Base-by-base conservation (phyloP, 2,113 vertebrate genomes). In the Forbesichthys papilliferus region DNA sequence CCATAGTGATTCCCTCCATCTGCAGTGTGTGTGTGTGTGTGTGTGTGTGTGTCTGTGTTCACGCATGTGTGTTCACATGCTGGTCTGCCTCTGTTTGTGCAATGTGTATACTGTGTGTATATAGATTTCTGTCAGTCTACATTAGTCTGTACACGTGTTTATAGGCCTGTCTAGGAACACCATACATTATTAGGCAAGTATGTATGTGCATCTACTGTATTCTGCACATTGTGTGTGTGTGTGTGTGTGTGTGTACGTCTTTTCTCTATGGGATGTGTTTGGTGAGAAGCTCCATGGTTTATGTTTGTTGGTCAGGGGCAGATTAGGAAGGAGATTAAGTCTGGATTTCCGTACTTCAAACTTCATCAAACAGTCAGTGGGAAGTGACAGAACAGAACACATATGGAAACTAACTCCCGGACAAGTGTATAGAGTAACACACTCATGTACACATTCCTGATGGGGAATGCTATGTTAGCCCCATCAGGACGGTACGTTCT, bases 301-400 rank as follows among this genome's bases (percentile, higher is more conserved):
- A 52, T 71, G 18, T 78, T 74, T 84, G 82, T 78, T 86, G 81
- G 89, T 87, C 49, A 75, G 78, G 83, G 60, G 79, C 73, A 83
- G 82, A 81, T 74, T 76, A 11, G 51, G 60, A 33, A 46, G 73
- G 68, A 82, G 85, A 86, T 89, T 86, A 84, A 48, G 20, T 69
- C 77, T 81, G 78, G 79, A 88, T 89, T 89, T 88, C 77, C 74
- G 72, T 79, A 80, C 87, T 89, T 91, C 83, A 90, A 90, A 90
- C 90, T 83, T 88, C 79, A 86, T 89, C 70, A 85, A 27, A 58
- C 55, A 71, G 71, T 52, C 42, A 48, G 56, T 0, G 11, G 48
- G 49, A 62, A 80, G 10, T 61, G 55, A 46, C 3, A 18, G 70
- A 80, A 71, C 60, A 66, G 71, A 60, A 81, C 56, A 53, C 51